phyloP scores from a whole-genome alignment of 2,888 invertebrate species.

The Micoletzkya japonica region DNA sequence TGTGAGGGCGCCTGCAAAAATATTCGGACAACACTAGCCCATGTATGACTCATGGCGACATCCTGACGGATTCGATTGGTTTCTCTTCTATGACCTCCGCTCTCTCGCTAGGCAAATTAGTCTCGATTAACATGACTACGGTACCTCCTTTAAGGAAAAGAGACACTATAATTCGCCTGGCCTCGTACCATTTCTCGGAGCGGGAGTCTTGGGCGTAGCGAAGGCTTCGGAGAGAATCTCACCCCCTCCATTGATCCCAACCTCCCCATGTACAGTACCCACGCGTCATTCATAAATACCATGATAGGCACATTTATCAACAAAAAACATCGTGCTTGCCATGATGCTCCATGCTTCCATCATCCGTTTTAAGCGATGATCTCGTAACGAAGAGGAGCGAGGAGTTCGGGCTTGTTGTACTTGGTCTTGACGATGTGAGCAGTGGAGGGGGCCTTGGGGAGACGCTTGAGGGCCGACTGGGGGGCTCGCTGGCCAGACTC shows the following conservation, averaged over 20 bases:
- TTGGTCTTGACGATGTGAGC: slow-evolving; percentile 57
- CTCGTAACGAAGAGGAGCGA: slow-evolving; percentile 61
- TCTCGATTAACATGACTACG: too few species aligned
- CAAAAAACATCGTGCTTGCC: slow-evolving; percentile 33
- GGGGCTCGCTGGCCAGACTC: slow-evolving; percentile 42
- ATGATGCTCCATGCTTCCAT: background rate
- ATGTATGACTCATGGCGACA: too few species aligned
- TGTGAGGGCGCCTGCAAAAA: too few species aligned
- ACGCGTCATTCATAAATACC: background rate
- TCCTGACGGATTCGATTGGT: too few species aligned
- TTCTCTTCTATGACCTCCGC: too few species aligned
- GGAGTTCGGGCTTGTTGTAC: slow-evolving; percentile 49
- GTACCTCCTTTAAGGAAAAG: too few species aligned
- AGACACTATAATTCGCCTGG: too few species aligned
- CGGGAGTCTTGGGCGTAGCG: slow-evolving; percentile 26
- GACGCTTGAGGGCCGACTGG: slow-evolving; percentile 41
- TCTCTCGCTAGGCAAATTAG: too few species aligned
- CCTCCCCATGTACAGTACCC: background rate
- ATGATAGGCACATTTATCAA: slow-evolving; percentile 36
- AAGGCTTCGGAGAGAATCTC: slow-evolving; percentile 13
- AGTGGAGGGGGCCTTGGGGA: slow-evolving; percentile 53
- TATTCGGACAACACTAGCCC: too few species aligned
- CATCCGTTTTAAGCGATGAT: slow-evolving; percentile 56
- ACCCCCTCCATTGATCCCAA: slow-evolving; percentile 18
- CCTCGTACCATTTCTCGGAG: too few species aligned